Conservation (phyloP, 2,888 invertebrate genomes). For the Rhingia rostrata region DNA sequence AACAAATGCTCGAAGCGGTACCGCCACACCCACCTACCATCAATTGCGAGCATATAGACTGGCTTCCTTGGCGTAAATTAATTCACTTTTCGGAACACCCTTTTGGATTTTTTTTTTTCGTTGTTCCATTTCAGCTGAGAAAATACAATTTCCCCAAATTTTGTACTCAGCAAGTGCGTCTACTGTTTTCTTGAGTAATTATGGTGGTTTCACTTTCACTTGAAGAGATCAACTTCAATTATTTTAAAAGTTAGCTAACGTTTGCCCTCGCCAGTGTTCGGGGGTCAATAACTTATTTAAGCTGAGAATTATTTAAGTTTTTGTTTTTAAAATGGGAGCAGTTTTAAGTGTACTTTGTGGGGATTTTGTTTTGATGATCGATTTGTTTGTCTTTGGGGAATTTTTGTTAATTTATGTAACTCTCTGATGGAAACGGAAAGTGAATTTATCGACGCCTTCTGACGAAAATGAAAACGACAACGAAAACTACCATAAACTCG, state of each 20-base stretch:
- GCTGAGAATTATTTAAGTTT: too few species aligned
- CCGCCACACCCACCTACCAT: constrained; percentile 41
- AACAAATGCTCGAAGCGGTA: constrained; percentile 57
- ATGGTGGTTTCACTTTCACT: constrained; percentile 42
- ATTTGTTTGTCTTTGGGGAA: too few species aligned
- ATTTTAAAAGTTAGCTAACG: constrained; percentile 6
- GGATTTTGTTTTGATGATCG: too few species aligned
- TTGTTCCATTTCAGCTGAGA: constrained; percentile 7
- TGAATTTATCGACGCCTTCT: too few species aligned
- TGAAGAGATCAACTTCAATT: constrained; percentile 25
- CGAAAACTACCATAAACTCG: too few species aligned
- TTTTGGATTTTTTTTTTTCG: constrained; percentile 28
- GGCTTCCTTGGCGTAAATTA: constrained; percentile 38
- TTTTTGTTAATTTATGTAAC: too few species aligned
- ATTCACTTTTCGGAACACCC: constrained; percentile 33
- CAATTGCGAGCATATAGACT: constrained; percentile 51
- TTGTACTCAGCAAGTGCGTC: neutral
- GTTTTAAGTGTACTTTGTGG: too few species aligned
- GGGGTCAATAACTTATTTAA: too few species aligned
- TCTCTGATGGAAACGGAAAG: too few species aligned
- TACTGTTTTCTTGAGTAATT: constrained; percentile 9
- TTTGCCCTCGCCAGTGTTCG: too few species aligned
- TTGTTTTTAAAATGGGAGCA: too few species aligned
- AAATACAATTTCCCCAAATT: constrained; percentile 7
- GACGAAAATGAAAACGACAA: too few species aligned